phyloP scores from a whole-genome alignment of 2,797 vertebrate species.

The Momotus momota region DNA sequence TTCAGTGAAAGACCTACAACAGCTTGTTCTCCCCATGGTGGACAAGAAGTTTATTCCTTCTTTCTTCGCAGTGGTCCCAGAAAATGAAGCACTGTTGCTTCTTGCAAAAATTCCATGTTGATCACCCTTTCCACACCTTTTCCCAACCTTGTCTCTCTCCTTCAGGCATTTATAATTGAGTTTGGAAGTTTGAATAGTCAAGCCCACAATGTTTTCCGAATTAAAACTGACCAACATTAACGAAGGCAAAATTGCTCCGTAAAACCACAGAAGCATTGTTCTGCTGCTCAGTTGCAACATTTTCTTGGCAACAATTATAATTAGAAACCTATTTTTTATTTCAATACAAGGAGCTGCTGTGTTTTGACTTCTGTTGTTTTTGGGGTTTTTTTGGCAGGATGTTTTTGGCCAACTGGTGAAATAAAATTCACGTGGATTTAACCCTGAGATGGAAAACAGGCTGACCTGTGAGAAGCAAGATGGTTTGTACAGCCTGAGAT shows the following conservation, averaged over 20 bases:
- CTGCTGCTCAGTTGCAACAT: background rate
- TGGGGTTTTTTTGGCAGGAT: background rate
- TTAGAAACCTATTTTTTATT: background rate
- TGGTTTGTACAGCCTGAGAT: background rate
- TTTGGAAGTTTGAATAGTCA: constrained; percentile 11
- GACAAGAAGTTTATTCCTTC: background rate
- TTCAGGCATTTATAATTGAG: background rate
- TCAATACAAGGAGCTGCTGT: background rate
- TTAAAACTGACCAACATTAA: background rate
- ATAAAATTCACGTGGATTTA: background rate
- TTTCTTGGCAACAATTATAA: background rate
- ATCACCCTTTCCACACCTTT: background rate
- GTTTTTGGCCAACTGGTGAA: background rate
- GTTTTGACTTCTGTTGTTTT: background rate
- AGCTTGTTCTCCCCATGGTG: background rate
- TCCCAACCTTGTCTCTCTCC: background rate
- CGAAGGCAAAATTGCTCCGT: background rate
- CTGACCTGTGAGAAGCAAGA: background rate
- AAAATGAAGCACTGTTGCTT: background rate
- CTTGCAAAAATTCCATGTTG: background rate
- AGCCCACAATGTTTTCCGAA: background rate
- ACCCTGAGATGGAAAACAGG: background rate
- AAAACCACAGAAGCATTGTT: constrained; percentile 7
- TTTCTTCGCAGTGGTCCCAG: background rate
- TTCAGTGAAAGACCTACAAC: background rate